phyloP scores from a whole-genome alignment of 2,888 invertebrate genomes.

The Lasius fuliginosus region DNA sequence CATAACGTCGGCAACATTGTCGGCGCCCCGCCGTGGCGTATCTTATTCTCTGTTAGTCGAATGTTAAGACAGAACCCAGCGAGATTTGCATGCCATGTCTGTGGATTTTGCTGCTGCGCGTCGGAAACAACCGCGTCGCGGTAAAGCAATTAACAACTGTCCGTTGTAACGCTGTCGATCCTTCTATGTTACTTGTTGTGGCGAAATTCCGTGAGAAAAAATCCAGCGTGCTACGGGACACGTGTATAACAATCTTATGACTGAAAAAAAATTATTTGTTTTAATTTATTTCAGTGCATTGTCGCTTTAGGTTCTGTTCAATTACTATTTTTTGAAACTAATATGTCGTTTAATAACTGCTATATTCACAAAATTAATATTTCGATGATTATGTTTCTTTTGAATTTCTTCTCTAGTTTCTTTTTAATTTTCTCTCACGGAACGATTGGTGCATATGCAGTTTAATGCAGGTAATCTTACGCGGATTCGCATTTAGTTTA shows the following conservation, averaged over 20 bases:
- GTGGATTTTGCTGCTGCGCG: constrained; percentile 25
- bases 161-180: constrained; percentile 24
- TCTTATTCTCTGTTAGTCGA: constrained; percentile 51
- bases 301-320: background rate
- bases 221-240: background rate
- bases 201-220: background rate
- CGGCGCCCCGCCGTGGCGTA: constrained; percentile 28
- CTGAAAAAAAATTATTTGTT: background rate
- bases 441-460: background rate
- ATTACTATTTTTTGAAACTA: background rate
- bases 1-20: constrained; percentile 57
- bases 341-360: background rate
- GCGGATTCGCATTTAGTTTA: constrained; percentile 19
- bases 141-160: constrained; percentile 46
- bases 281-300: background rate
- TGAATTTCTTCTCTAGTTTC: background rate
- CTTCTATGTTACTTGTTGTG: background rate
- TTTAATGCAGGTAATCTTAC: background rate
- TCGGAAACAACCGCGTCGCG: constrained; percentile 33
- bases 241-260: background rate
- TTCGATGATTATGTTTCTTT: background rate
- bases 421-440: background rate
- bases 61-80: constrained; percentile 37
- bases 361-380: background rate
- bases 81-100: constrained; percentile 51